Evolutionary conservation across 30 jellyfish, hydroid and myxozoan genomes (phyloP).

Genomic region (Aurelia aurita complex sp. Pacific): DNA sequence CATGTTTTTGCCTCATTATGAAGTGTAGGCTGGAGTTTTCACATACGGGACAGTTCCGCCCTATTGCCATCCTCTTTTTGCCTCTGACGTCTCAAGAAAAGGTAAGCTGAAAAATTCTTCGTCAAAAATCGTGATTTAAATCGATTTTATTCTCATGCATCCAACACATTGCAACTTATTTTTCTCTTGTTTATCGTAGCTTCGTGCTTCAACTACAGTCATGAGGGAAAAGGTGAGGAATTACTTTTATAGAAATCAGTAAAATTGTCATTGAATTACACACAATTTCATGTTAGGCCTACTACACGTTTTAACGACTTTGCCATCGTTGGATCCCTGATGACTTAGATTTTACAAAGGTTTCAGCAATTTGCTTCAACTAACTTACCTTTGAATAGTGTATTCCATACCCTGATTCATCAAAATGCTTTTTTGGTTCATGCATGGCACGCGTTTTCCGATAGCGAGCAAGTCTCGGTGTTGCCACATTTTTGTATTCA

Average conservation of each 20-base stretch:
- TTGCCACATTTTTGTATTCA: no score
- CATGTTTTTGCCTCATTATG: no score
- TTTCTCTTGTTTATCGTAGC: constrained; percentile 25
- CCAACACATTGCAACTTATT: not conserved
- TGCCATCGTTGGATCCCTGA: no score
- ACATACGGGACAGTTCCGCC: constrained; percentile 28
- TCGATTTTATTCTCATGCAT: constrained; percentile 30
- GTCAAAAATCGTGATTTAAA: not conserved
- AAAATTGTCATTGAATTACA: no score
- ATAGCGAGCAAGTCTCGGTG: no score
- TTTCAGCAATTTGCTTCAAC: no score
- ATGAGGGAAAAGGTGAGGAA: constrained; percentile 75
- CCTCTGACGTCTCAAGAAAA: constrained; percentile 40
- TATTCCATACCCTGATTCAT: no score
- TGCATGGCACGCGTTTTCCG: no score
- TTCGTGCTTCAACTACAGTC: constrained; percentile 9
- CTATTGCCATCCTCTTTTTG: constrained; percentile 14
- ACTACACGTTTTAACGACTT: no score
- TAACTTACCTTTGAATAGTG: no score
- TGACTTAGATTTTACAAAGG: no score
- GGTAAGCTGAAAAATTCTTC: not conserved
- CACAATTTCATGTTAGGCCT: not conserved
- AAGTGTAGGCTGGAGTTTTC: not conserved
- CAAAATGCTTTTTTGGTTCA: no score
- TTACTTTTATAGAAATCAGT: not conserved